Evolutionary conservation across 1,140 invertebrate species (phyloP).

Genomic region (Drosophila sturtevanti): DNA sequence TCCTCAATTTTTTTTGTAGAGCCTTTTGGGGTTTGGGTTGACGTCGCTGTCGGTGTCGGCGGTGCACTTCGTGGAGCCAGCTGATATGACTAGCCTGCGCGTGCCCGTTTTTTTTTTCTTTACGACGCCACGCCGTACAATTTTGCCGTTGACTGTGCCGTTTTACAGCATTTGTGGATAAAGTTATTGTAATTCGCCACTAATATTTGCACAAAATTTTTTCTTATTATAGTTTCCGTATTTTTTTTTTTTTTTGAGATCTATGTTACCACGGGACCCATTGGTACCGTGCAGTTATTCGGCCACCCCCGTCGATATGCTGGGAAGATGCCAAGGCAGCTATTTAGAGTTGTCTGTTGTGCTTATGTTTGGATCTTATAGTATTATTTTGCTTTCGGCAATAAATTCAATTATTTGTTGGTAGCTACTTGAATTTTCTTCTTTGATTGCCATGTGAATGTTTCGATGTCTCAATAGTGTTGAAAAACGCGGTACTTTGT

Average conservation of each 20-base stretch:
- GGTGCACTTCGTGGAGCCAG: conserved; percentile 32
- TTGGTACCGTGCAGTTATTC: too few relatives aligned
- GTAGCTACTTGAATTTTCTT: background rate
- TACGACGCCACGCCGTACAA: conserved; percentile 53
- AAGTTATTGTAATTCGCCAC: background rate
- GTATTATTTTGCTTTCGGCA: too few relatives aligned
- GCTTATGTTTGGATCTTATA: too few relatives aligned
- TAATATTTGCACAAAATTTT: background rate
- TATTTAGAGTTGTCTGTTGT: too few relatives aligned
- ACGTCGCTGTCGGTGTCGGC: conserved; percentile 51
- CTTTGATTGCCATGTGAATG: too few relatives aligned
- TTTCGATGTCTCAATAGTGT: too few relatives aligned
- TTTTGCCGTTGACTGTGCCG: background rate
- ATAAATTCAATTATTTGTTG: conserved; percentile 23
- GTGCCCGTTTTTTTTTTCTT: conserved; percentile 61
- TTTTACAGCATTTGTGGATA: background rate
- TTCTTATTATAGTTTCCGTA: background rate
- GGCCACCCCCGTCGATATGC: too few relatives aligned
- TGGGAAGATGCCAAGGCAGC: too few relatives aligned
- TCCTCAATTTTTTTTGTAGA: too few relatives aligned
- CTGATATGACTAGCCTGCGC: conserved; percentile 65
- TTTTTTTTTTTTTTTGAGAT: too few relatives aligned
- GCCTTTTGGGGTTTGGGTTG: conserved; percentile 14
- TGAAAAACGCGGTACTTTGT: too few relatives aligned
- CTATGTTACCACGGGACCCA: too few relatives aligned